Percentiles rank a stretch among this genome's conserved stretches.
Evolutionary conservation across 2,888 invertebrate species (phyloP).

Genomic region (Poecilobothrus nobilitatus): DNA sequence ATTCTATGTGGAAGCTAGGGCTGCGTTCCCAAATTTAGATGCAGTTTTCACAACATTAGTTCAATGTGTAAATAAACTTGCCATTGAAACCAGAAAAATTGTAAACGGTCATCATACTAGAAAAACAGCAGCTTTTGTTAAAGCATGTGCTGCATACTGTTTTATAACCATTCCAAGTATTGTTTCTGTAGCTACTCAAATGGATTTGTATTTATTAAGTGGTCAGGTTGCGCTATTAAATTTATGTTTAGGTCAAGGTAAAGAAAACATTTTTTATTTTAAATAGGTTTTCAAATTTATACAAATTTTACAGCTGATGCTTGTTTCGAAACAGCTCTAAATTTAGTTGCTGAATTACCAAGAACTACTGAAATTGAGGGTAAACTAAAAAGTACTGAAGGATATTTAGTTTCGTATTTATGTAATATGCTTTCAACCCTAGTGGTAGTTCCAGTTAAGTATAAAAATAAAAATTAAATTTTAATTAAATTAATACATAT

Average conservation of each 20-base stretch:
- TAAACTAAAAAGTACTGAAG: conserved; percentile 63
- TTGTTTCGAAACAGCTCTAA: conserved; percentile 82
- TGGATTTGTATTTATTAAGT: conserved; percentile 77
- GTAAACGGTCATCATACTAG: conserved; percentile 67
- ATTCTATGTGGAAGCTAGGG: conserved; percentile 89
- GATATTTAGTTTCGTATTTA: conserved; percentile 59
- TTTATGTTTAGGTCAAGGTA: conserved; percentile 86
- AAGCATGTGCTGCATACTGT: conserved; percentile 91
- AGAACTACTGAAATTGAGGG: conserved; percentile 63
- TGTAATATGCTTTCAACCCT: conserved; percentile 75
- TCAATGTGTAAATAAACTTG: conserved; percentile 75
- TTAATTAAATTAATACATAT: conserved; percentile 10
- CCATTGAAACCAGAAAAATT: conserved; percentile 58
- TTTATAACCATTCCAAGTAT: conserved; percentile 97
- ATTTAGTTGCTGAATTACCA: conserved; percentile 70
- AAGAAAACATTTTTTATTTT: conserved; percentile 5
- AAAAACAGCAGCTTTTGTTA: conserved; percentile 76
- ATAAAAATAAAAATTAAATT: background rate
- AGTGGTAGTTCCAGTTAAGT: conserved; percentile 67
- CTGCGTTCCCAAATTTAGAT: conserved; percentile 84
- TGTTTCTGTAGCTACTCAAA: conserved; percentile 63
- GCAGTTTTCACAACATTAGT: conserved; percentile 76
- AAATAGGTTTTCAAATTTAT: background rate
- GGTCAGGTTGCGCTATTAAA: conserved; percentile 85
- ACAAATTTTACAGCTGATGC: conserved; percentile 63